Evolutionary conservation across 1,140 invertebrate genomes (phyloP).

Genomic region (Neodiprion lecontei): DNA sequence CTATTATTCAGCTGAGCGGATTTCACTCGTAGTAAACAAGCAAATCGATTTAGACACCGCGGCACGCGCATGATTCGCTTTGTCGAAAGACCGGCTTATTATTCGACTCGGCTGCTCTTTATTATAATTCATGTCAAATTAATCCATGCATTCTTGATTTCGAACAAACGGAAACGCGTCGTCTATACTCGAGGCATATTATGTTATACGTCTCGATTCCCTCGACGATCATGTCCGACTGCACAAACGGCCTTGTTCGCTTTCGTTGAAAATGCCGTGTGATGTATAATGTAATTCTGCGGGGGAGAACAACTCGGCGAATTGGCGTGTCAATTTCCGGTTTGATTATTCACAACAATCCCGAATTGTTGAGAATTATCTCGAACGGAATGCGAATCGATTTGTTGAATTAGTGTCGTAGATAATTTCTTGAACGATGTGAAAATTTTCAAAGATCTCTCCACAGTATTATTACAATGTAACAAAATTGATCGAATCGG

Average conservation of each 20-base stretch:
- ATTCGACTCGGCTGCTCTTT: conserved; percentile 1
- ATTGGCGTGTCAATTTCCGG: no score
- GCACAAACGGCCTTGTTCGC: neutral
- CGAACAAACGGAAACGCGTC: neutral
- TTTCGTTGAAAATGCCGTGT: neutral
- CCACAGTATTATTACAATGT: no score
- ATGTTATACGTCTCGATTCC: conserved; percentile 23
- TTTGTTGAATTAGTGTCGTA: no score
- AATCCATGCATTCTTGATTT: neutral
- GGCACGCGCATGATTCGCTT: conserved; percentile 7
- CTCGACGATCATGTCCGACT: neutral
- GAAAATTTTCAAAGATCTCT: no score
- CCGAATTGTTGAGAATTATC: no score
- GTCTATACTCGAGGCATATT: neutral
- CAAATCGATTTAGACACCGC: conserved; percentile 18
- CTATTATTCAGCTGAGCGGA: conserved; percentile 34
- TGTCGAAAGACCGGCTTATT: conserved; percentile 10
- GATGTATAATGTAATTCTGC: no score
- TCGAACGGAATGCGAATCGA: no score
- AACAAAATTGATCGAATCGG: no score
- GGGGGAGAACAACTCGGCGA: no score
- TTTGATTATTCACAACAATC: no score
- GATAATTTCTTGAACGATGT: no score
- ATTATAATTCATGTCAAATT: neutral
- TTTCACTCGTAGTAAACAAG: conserved; percentile 38